phyloP scores from a whole-genome alignment of 30 jellyfish, hydroid and myxozoan species.

The Aurelia coerulea region DNA sequence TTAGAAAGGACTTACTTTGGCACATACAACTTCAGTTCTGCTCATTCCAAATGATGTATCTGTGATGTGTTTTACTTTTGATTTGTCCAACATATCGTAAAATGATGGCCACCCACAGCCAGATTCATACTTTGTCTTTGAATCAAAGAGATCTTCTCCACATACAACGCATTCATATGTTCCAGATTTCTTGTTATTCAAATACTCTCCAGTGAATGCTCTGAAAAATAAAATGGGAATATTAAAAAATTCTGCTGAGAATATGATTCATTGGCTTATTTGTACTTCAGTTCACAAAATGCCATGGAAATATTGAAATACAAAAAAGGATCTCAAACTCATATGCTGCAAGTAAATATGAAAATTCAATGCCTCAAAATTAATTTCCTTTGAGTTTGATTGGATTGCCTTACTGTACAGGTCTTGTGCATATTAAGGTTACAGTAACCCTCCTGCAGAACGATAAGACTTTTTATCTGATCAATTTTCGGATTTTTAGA shows the following conservation, averaged over 20 bases:
- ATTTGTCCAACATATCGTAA: slow-evolving; percentile 73
- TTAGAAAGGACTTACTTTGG: slow-evolving; percentile 40
- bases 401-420: too few species aligned
- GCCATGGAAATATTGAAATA: too few species aligned
- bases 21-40: slow-evolving; percentile 94
- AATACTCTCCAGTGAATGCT: slow-evolving; percentile 94
- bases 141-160: slow-evolving; percentile 81
- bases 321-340: too few species aligned
- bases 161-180: slow-evolving; percentile 94
- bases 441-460: too few species aligned
- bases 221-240: background rate
- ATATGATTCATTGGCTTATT: background rate
- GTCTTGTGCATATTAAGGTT: too few species aligned
- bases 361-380: too few species aligned
- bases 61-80: slow-evolving; percentile 65
- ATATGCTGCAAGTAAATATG: too few species aligned
- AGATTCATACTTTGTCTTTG: slow-evolving; percentile 88
- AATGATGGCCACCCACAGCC: slow-evolving; percentile 99
- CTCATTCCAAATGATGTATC: slow-evolving; percentile 85
- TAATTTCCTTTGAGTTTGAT: too few species aligned
- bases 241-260: background rate
- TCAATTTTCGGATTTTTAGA: too few species aligned
- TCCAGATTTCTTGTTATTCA: slow-evolving; percentile 81
- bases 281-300: too few species aligned
- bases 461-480: too few species aligned